These are phyloP conservation scores for Ylistrum balloti DNA, from an alignment of 1,140 invertebrate genomes.

Conservation along the genomic window DNA sequence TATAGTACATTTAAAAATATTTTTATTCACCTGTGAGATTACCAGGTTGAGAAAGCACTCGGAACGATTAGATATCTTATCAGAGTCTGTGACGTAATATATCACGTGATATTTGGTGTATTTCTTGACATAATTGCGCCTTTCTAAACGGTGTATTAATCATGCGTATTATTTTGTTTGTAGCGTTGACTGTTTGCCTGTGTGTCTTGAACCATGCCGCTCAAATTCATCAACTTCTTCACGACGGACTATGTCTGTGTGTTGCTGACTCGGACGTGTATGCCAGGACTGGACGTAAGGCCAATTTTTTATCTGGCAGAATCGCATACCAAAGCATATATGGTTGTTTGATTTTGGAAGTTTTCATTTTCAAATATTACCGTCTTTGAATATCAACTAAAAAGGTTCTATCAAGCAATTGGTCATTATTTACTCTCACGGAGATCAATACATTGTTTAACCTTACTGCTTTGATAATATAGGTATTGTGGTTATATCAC, in stretches of 20 bases:
- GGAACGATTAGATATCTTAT: neutral
- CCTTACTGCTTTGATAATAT: too few relatives aligned
- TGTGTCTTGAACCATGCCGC: neutral
- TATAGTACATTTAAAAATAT: too few relatives aligned
- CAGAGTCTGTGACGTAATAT: neutral
- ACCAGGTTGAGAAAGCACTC: too few relatives aligned
- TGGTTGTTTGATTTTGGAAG: too few relatives aligned
- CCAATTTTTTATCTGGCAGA: neutral
- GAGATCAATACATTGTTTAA: too few relatives aligned
- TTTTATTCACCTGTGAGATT: too few relatives aligned
- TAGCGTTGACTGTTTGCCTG: neutral
- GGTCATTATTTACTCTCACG: too few relatives aligned
- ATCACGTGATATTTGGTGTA: neutral
- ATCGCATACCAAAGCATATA: too few relatives aligned
- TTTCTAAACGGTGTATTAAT: neutral
- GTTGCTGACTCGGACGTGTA: neutral
- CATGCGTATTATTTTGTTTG: neutral
- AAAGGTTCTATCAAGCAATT: too few relatives aligned
- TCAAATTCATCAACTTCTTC: neutral
- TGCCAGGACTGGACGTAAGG: conserved; percentile 2
- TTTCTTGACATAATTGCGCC: neutral
- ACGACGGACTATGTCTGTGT: neutral
- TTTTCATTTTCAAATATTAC: too few relatives aligned
- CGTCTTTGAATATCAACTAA: too few relatives aligned
- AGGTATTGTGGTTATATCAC: too few relatives aligned